Conservation (phyloP, 2,113 vertebrate species). For the Oostethus manadensis region DNA sequence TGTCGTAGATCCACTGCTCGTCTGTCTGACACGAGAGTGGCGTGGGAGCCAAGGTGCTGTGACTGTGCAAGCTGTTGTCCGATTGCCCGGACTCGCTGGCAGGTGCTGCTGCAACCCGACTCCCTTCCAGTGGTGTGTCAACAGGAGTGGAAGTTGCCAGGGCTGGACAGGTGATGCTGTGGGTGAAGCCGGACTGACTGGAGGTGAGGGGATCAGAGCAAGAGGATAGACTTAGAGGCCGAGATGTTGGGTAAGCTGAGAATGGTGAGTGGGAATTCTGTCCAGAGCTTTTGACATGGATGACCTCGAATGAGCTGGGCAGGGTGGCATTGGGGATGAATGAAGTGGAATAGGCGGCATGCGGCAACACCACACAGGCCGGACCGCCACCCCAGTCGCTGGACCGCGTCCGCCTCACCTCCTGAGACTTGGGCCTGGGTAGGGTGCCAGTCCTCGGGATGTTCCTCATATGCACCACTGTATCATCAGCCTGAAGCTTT, state of each 20-base stretch:
- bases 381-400: constrained; percentile 71
- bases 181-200: constrained; percentile 45
- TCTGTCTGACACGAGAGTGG: constrained; percentile 51
- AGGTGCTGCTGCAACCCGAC: constrained; percentile 13
- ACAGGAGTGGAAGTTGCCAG: constrained; percentile 47
- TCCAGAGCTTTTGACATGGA: constrained; percentile 74
- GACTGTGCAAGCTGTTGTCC: constrained; percentile 67
- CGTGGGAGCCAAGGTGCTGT: constrained; percentile 51
- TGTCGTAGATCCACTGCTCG: constrained; percentile 79
- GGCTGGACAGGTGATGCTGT: constrained; percentile 51
- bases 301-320: constrained; percentile 80
- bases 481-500: constrained; percentile 75
- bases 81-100: constrained; percentile 77
- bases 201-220: constrained; percentile 20
- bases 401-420: constrained; percentile 69
- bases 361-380: constrained; percentile 83
- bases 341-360: constrained; percentile 82
- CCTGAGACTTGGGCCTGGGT: constrained; percentile 81
- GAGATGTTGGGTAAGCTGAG: constrained; percentile 45
- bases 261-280: constrained; percentile 46
- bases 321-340: constrained; percentile 88
- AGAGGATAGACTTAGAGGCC: constrained; percentile 45
- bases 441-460: constrained; percentile 55
- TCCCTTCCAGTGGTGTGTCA: constrained; percentile 42
- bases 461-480: constrained; percentile 72